Evolutionary conservation across 2,888 invertebrate species (phyloP).

Genomic region (Sericinus montela): DNA sequence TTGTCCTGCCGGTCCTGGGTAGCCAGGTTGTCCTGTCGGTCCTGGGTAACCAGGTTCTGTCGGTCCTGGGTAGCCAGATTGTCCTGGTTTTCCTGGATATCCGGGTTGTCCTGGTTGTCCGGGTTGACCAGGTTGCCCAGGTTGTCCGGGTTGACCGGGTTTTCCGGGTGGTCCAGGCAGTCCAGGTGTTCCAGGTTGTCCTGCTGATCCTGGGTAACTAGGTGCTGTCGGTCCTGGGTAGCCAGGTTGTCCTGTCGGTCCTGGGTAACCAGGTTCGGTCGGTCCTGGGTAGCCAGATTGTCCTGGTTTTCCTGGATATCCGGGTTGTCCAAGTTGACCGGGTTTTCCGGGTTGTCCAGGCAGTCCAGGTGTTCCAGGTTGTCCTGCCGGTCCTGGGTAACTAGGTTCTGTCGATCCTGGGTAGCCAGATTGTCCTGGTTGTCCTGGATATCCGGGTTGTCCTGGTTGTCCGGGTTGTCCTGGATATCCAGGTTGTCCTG

Average conservation of each 20-base stretch:
- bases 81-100: conserved; percentile 43
- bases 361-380: neutral
- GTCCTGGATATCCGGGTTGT: conserved; percentile 22
- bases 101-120: conserved; percentile 22
- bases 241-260: conserved; percentile 28
- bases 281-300: conserved; percentile 22
- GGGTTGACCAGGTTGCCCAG: conserved; percentile 24
- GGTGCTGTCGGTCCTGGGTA: conserved; percentile 66
- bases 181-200: conserved; percentile 38
- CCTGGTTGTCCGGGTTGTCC: conserved; percentile 29
- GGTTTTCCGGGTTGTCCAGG: conserved; percentile 14
- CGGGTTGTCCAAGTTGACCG: conserved; percentile 25
- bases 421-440: conserved; percentile 20
- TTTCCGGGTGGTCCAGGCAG: conserved; percentile 38
- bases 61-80: conserved; percentile 23
- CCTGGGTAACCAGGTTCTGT: conserved; percentile 26
- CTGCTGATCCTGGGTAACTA: conserved; percentile 31
- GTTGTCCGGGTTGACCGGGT: conserved; percentile 27
- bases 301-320: conserved; percentile 21
- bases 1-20: conserved; percentile 33
- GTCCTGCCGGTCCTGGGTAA: too few relatives aligned
- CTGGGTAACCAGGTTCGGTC: too few relatives aligned
- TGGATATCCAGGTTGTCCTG: conserved; percentile 29
- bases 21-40: conserved; percentile 28
- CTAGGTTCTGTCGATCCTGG: too few relatives aligned